Conservation (phyloP, 2,888 invertebrate genomes). For the Dynastes hyllus region DNA sequence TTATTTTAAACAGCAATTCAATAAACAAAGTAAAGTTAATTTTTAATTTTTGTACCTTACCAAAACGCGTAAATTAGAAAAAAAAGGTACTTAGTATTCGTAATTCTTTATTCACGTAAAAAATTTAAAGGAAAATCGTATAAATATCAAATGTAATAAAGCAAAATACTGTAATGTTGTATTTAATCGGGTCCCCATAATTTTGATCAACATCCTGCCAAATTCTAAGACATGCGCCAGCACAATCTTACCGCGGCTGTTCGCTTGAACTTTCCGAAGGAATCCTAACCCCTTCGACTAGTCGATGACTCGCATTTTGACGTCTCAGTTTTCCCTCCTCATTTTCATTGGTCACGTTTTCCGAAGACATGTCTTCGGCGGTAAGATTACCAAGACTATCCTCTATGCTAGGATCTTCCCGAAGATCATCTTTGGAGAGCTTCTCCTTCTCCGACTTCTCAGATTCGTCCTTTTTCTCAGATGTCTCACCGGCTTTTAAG, state of each 20-base stretch:
- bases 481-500: background rate
- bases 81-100: too few species aligned
- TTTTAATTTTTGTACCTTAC: too few species aligned
- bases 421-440: background rate
- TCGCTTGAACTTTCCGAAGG: slow-evolving; percentile 11
- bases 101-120: too few species aligned
- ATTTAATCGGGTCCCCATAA: too few species aligned
- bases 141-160: too few species aligned
- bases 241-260: background rate
- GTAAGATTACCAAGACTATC: background rate
- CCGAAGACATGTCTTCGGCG: background rate
- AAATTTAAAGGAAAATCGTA: too few species aligned
- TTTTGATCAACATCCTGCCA: too few species aligned
- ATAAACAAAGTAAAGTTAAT: too few species aligned
- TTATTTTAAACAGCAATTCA: too few species aligned
- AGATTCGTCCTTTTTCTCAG: background rate
- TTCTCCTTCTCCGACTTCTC: background rate
- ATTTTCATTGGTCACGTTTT: slow-evolving; percentile 12
- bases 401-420: background rate
- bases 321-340: slow-evolving; percentile 27
- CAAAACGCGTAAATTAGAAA: too few species aligned
- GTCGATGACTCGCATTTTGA: slow-evolving; percentile 31
- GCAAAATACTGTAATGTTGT: too few species aligned
- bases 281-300: slow-evolving; percentile 35
- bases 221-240: too few species aligned